Percentiles rank a stretch among this genome's conserved stretches.
These are phyloP conservation scores for Dascyllus trimaculatus DNA, from an alignment of 2,113 vertebrate species.

Conservation along the genomic window DNA sequence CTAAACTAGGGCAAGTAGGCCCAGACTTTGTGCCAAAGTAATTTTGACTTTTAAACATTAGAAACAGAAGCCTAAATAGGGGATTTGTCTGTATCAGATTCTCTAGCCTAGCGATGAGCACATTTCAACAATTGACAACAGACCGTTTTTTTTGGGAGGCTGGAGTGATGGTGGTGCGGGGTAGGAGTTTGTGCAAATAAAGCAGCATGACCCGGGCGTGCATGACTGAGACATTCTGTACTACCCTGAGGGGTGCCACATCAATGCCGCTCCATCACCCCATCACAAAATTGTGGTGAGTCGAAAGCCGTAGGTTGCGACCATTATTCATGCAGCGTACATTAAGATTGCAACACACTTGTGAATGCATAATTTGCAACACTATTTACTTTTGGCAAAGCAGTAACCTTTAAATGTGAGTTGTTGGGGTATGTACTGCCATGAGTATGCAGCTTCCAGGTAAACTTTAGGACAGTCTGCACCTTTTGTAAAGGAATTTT, in stretches of 20 bases:
- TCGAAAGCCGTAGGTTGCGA: constrained; percentile 45
- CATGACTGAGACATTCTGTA: constrained; percentile 57
- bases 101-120: constrained; percentile 21
- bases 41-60: not conserved
- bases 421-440: not conserved
- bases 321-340: constrained; percentile 59
- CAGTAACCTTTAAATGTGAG: constrained; percentile 33
- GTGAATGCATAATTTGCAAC: constrained; percentile 39
- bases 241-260: constrained; percentile 35
- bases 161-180: not conserved
- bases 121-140: not conserved
- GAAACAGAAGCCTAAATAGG: not conserved
- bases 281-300: constrained; percentile 46
- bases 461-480: not conserved
- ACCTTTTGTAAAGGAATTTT: constrained; percentile 46
- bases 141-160: constrained; percentile 18
- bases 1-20: constrained; percentile 11
- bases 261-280: constrained; percentile 60
- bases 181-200: constrained; percentile 21
- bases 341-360: constrained; percentile 43
- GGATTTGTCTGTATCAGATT: constrained; percentile 29
- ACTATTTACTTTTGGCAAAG: constrained; percentile 30
- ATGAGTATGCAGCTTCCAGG: not conserved
- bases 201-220: constrained; percentile 43
- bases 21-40: constrained; percentile 17